Conservation (phyloP, 2,113 vertebrate genomes). For the Myiopsitta monachus region DNA sequence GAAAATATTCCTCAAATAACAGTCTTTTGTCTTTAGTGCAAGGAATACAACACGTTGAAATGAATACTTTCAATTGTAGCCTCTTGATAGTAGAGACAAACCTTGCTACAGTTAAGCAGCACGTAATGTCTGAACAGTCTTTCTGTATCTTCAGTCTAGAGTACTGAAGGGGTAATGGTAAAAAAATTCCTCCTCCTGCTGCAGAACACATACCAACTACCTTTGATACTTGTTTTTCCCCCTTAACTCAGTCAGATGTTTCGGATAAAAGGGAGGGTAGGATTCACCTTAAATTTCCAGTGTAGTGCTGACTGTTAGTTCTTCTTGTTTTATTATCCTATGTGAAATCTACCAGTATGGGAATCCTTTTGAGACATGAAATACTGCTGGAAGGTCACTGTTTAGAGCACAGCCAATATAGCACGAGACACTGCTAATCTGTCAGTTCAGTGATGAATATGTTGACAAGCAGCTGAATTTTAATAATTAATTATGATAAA, state of each 20-base stretch:
- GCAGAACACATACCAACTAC: background rate
- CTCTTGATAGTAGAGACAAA: background rate
- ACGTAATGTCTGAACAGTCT: background rate
- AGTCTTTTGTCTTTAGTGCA: background rate
- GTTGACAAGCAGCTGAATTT: conserved; percentile 66
- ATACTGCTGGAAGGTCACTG: conserved; percentile 61
- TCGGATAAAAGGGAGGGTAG: background rate
- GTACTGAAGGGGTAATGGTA: background rate
- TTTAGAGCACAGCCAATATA: conserved; percentile 41
- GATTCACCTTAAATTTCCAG: conserved; percentile 3
- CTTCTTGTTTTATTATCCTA: background rate
- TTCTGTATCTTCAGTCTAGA: background rate
- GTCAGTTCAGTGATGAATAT: conserved; percentile 51
- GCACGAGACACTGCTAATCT: conserved; percentile 45
- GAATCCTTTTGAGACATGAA: conserved; percentile 56
- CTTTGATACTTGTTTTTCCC: background rate
- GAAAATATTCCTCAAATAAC: background rate
- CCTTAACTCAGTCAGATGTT: background rate
- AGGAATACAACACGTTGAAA: background rate
- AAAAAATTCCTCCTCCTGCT: background rate
- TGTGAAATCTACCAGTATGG: conserved; percentile 12
- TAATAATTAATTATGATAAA: conserved; percentile 75
- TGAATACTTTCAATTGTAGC: background rate
- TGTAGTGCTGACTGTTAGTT: background rate
- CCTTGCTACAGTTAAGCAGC: background rate